phyloP scores from a whole-genome alignment of 1,140 invertebrate genomes.

The Drosophila willistoni region DNA sequence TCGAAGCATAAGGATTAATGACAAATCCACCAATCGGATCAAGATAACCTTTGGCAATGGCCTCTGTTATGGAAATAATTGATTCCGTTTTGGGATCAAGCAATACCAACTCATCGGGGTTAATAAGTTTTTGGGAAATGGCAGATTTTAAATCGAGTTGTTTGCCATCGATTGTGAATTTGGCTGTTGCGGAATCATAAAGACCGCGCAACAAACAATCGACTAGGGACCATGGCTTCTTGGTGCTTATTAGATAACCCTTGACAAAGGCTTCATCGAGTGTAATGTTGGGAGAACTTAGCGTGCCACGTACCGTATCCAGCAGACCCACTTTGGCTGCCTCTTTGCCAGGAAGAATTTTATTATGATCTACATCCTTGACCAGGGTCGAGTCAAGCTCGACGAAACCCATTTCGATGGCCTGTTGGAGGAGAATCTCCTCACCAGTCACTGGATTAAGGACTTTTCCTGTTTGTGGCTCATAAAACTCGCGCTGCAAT shows the following conservation, averaged over 20 bases:
- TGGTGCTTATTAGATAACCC: conserved; percentile 89
- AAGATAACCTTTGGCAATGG: conserved; percentile 91
- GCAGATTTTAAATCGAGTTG: conserved; percentile 91
- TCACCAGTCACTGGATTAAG: conserved; percentile 92
- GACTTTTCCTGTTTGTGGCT: conserved; percentile 89
- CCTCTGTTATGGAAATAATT: conserved; percentile 91
- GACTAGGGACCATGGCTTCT: conserved; percentile 91
- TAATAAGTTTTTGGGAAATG: conserved; percentile 89
- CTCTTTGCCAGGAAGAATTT: conserved; percentile 87
- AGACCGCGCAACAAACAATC: conserved; percentile 93
- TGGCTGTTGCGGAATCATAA: conserved; percentile 90
- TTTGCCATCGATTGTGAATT: conserved; percentile 89
- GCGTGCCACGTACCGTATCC: conserved; percentile 88
- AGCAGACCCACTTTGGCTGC: conserved; percentile 88
- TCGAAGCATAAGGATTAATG: conserved; percentile 89
- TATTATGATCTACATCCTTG: conserved; percentile 89
- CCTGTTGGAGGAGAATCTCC: conserved; percentile 88
- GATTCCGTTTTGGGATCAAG: conserved; percentile 91
- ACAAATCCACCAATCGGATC: conserved; percentile 91
- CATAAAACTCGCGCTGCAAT: conserved; percentile 91
- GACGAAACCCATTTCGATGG: conserved; percentile 88
- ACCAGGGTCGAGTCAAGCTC: conserved; percentile 88
- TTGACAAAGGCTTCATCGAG: conserved; percentile 91
- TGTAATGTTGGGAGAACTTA: conserved; percentile 88
- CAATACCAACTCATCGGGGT: conserved; percentile 91